Percentiles rank a stretch among this genome's conserved stretches.
These are phyloP conservation scores for Zygaena filipendulae DNA, from an alignment of 2,888 invertebrate genomes.

Conservation along the genomic window DNA sequence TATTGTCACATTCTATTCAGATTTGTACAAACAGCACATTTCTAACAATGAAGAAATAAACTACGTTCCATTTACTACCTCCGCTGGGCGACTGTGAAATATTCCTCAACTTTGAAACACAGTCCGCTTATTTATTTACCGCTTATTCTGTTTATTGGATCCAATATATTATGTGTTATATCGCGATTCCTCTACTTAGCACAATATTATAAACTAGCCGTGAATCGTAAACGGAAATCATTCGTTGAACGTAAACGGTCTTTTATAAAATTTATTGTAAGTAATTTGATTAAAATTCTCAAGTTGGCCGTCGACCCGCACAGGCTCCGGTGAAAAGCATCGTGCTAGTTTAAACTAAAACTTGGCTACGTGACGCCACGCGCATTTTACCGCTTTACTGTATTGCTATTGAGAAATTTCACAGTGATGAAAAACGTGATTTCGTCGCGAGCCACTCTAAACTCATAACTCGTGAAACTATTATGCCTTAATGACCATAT, in stretches of 20 bases:
- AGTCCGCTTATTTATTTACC: constrained; percentile 25
- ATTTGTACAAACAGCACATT: constrained; percentile 30
- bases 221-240: too few species aligned
- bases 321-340: too few species aligned
- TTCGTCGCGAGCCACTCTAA: constrained; percentile 39
- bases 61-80: constrained; percentile 40
- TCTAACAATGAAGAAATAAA: constrained; percentile 57
- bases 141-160: constrained; percentile 22
- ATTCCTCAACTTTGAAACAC: constrained; percentile 25
- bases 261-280: too few species aligned
- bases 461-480: constrained; percentile 35
- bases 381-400: constrained; percentile 41
- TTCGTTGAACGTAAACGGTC: too few species aligned
- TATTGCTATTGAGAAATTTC: constrained; percentile 43
- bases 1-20: neutral
- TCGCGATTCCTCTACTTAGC: too few species aligned
- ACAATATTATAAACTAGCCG: too few species aligned
- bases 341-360: constrained; percentile 39
- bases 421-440: constrained; percentile 53
- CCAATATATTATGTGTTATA: constrained; percentile 22
- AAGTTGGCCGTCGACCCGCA: constrained; percentile 42
- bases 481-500: constrained; percentile 24
- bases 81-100: constrained; percentile 18
- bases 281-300: constrained; percentile 49
- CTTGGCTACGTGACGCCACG: constrained; percentile 46